Evolutionary conservation across 2,888 invertebrate species (phyloP), one percentile per base, ranked within the genome.

Genomic region (Drosophila gaucha): DNA sequence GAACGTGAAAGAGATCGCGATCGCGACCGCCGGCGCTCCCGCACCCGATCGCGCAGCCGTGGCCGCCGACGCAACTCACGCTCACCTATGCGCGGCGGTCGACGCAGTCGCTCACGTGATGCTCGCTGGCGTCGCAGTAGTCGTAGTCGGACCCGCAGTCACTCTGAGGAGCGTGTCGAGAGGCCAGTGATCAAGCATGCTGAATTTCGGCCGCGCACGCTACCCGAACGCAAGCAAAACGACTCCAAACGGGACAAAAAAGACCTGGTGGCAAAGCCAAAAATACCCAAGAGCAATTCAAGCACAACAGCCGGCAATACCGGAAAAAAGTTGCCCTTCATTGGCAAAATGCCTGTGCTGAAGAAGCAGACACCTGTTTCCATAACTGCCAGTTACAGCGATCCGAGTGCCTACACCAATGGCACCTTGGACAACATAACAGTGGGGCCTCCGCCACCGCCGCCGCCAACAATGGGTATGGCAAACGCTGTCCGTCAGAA

Each of bases 311-410:
- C 31, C 2, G 59, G 60, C 12, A 28, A 28, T 9, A 54, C 69
- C 2, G 94, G 94, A 69, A 95, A 95, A 67, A 96, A 96, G 90
- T 92, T 96, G 89, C 96, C 96, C 0, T 96, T 97, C 80, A 97
- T 97, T 72, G 97, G 97, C 72, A 94, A 96, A 90, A 95, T 97
- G 95, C 97, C 97, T 0, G 93, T 97, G 10, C 96, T 95, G 20
- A 93, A 93, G 63, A 93, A 93, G 52, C 92, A 92, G 26, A 83
- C 92, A 0, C 58, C 57, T 39, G 8, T 70, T 6, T 60, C 78
- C 6, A 36, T 55, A 2, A 74, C 64, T 18, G 28, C 47, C 1
- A 54, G 38, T 12, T 67, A 62, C 24, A 58, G 47, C 20, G 74
- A 74, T 20, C 46, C 66, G 0, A 31, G 28, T 31, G 16, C 26